phyloP scores from a whole-genome alignment of 2,113 vertebrate genomes.

The Gobius niger region DNA sequence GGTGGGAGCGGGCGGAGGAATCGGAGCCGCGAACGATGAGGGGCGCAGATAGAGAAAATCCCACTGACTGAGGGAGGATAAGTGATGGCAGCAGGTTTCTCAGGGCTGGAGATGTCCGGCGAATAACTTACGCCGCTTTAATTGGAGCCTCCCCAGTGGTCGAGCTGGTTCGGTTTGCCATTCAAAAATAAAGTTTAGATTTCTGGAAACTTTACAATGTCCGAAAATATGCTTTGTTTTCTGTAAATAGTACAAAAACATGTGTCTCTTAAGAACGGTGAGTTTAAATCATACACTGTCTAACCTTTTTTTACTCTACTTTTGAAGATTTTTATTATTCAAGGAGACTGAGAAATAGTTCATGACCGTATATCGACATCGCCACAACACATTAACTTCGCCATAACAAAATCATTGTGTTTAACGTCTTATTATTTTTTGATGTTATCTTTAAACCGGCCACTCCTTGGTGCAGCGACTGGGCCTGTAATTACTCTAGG shows the following conservation, averaged over 20 bases:
- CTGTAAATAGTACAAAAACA: not conserved
- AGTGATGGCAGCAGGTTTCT: conserved; percentile 27
- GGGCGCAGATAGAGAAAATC: conserved; percentile 52
- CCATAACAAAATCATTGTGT: not conserved
- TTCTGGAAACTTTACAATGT: not conserved
- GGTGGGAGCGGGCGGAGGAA: conserved; percentile 39
- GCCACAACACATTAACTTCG: not conserved
- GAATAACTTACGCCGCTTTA: conserved; percentile 10
- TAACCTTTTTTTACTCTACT: not conserved
- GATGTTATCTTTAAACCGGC: conserved; percentile 2
- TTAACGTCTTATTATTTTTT: conserved; percentile 7
- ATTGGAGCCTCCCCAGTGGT: not conserved
- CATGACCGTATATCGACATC: conserved; percentile 4
- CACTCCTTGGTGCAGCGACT: not conserved
- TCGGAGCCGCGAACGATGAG: conserved; percentile 29
- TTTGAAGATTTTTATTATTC: not conserved
- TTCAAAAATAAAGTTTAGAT: not conserved
- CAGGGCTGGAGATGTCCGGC: conserved; percentile 23
- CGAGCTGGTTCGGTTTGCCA: not conserved
- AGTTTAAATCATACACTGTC: no score
- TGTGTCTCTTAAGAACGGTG: no score
- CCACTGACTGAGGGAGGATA: conserved; percentile 25
- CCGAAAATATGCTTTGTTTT: not conserved
- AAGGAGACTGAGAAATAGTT: not conserved
- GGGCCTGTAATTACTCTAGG: conserved; percentile 13